Evolutionary conservation across 2,888 invertebrate species (phyloP), one percentile per base, ranked within the genome.

Genomic region (Synergus laeviventris): DNA sequence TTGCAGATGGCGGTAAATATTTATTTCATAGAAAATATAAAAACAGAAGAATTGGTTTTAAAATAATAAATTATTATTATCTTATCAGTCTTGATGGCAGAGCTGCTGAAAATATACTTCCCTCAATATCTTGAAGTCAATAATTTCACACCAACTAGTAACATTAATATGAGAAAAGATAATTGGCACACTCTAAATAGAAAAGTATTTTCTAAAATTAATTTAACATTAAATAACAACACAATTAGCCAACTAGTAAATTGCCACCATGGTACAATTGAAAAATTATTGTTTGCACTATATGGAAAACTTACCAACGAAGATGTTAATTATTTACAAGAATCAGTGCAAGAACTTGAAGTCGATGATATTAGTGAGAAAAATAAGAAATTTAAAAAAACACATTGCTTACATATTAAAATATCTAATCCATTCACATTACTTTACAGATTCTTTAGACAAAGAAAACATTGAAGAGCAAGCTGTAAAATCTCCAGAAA

Each of bases 191-290:
- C 45, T 24, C n/a, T 70, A n/a, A 70, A 70, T 70, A 0, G 90
- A 95, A 0, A 89, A 92, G 36, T 92, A 92, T 88, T 74, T 74
- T 16, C 73, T 49, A 60, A 45, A 70, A 70, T 70, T 16, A n/a
- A n/a, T 36, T 49, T 70, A 31, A 70, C 31, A 70, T 70, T 70
- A 49, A 36, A 21, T 45, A 70, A n/a, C n/a, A 49, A 18, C 12
- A 70, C 49, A n/a, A 31, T 70, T 3, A 70, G 70, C 31, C 70
- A 70, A 70, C 31, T 70, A 49, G 45, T 49, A n/a, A 70, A 70
- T 18, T 49, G 70, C n/a, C 45, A 31, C 1, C 70, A 70, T 42
- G 70, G 70, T 31, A 49, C 70, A n/a, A 70, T 70, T 31, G 70
- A 70, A 45, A 70, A 70, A 70, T 31, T 70, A 31, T 49, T 70